Evolutionary conservation across 2,113 vertebrate species (phyloP).

Genomic region (Phodopus roborovskii): DNA sequence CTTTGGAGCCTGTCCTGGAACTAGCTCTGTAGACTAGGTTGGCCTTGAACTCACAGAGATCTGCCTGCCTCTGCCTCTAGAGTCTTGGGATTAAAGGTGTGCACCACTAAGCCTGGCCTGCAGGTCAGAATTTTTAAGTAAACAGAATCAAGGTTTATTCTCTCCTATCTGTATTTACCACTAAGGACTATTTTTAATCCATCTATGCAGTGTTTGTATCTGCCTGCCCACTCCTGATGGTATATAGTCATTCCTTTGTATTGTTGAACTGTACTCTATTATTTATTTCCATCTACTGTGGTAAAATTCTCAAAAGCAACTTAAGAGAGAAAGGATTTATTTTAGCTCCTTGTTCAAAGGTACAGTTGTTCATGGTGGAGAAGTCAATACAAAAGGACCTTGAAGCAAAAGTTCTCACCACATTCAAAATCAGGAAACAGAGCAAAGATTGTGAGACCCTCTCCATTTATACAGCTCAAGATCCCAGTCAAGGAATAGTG

Average conservation of each 20-base stretch:
- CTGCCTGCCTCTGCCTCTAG: too few relatives aligned
- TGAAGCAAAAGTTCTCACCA: background rate
- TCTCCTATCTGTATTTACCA: background rate
- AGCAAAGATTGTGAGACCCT: background rate
- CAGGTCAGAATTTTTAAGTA: background rate
- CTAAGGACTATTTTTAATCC: background rate
- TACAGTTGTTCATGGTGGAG: background rate
- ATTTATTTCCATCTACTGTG: background rate
- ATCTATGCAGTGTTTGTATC: background rate
- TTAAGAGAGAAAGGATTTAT: background rate
- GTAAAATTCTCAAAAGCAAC: background rate
- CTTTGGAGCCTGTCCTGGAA: too few relatives aligned
- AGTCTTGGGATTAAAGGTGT: too few relatives aligned
- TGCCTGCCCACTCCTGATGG: background rate
- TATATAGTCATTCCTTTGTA: background rate
- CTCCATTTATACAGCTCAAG: background rate
- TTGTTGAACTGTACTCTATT: background rate
- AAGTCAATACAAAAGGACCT: background rate
- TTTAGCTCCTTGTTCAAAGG: background rate
- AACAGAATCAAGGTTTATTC: background rate
- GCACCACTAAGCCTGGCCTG: too few relatives aligned
- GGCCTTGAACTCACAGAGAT: too few relatives aligned
- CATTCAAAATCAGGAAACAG: background rate
- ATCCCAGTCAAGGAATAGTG: background rate
- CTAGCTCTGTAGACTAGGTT: too few relatives aligned